Conservation (phyloP, 2,888 invertebrate genomes). For the Agonopterix alstromeriana region DNA sequence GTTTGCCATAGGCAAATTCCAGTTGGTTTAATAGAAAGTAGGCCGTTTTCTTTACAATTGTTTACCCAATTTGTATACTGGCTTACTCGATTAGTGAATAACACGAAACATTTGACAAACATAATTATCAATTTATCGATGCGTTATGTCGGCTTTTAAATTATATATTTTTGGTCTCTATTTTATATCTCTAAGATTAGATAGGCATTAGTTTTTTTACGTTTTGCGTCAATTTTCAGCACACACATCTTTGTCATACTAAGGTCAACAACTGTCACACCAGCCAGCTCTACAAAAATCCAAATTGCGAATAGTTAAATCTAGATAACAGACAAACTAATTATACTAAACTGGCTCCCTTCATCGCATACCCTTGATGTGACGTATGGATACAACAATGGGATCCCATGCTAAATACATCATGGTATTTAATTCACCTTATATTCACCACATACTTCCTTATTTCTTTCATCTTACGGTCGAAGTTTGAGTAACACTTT, state of each 20-base stretch:
- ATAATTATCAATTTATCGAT: too few species aligned
- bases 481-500: slow-evolving; percentile 5
- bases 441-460: neutral
- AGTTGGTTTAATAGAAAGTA: too few species aligned
- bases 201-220: too few species aligned
- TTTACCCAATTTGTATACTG: too few species aligned
- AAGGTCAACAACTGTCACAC: slow-evolving; percentile 10
- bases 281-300: slow-evolving; percentile 20
- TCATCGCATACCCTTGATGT: slow-evolving; percentile 42
- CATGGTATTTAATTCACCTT: neutral
- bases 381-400: slow-evolving; percentile 48
- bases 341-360: slow-evolving; percentile 46
- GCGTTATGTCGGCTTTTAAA: too few species aligned
- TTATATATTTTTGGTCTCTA: too few species aligned
- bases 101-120: too few species aligned
- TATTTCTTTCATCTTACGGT: slow-evolving; percentile 3
- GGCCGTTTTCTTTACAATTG: too few species aligned
- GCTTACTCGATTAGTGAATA: too few species aligned
- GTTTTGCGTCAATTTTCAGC: too few species aligned
- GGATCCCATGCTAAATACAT: slow-evolving; percentile 16
- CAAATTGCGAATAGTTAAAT: slow-evolving; percentile 37
- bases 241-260: neutral
- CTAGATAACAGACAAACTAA: slow-evolving; percentile 58
- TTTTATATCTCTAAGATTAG: too few species aligned
- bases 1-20: too few species aligned